These are phyloP conservation scores for Hoplodrina ambigua DNA, from an alignment of 2,888 invertebrate species.

Conservation along the genomic window DNA sequence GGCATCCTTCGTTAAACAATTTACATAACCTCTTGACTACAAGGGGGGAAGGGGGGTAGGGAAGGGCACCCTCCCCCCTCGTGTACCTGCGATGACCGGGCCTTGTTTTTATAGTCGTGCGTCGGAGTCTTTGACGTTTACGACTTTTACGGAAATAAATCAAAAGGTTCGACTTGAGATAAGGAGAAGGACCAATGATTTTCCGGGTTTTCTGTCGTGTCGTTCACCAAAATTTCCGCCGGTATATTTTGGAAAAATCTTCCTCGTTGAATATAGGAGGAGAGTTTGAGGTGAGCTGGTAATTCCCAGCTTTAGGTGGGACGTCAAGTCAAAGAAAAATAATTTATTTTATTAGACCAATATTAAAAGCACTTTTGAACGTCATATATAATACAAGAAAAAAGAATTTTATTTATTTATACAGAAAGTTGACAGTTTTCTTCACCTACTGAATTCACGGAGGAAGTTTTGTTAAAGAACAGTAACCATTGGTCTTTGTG, in stretches of 20 bases:
- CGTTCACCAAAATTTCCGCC: not conserved
- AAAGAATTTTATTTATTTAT: too few relatives aligned
- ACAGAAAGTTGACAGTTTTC: too few relatives aligned
- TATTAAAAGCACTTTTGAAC: too few relatives aligned
- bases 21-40: conserved; percentile 76
- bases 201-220: not conserved
- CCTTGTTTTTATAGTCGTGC: conserved; percentile 31
- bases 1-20: conserved; percentile 84
- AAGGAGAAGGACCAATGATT: conserved; percentile 12
- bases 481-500: too few relatives aligned
- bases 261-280: too few relatives aligned
- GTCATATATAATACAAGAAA: too few relatives aligned
- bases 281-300: too few relatives aligned
- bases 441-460: too few relatives aligned
- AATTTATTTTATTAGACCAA: too few relatives aligned
- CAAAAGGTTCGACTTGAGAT: conserved; percentile 17
- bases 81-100: conserved; percentile 23
- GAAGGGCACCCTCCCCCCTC: not conserved
- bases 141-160: conserved; percentile 33
- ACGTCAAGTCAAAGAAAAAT: too few relatives aligned
- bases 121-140: conserved; percentile 35
- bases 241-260: not conserved
- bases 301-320: too few relatives aligned
- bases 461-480: too few relatives aligned
- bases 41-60: not conserved